Conservation (phyloP, 2,888 invertebrate genomes). For the Pogonocherus hispidulus region DNA sequence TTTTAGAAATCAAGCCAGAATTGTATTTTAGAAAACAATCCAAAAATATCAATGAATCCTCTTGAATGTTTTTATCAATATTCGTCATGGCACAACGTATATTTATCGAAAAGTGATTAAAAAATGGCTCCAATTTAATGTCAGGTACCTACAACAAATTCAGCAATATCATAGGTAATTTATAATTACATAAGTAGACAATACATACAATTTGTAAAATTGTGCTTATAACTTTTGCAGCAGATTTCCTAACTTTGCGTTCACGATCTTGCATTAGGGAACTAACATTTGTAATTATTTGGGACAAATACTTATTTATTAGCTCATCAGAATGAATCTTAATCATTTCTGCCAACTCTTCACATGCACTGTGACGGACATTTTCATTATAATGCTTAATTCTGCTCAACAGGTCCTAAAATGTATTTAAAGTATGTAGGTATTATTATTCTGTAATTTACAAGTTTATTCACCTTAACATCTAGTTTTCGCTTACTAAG, state of each 20-base stretch:
- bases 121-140: constrained; percentile 79
- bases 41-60: constrained; percentile 85
- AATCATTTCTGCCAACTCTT: constrained; percentile 74
- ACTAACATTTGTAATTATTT: constrained; percentile 78
- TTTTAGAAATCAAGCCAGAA: constrained; percentile 76
- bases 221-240: constrained; percentile 72
- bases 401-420: constrained; percentile 77
- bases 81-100: constrained; percentile 93
- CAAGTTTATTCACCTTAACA: constrained; percentile 77
- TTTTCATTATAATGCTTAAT: constrained; percentile 83
- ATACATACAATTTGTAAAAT: constrained; percentile 64
- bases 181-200: no score
- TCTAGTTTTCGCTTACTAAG: constrained; percentile 79
- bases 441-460: constrained; percentile 35
- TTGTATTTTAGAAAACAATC: constrained; percentile 81
- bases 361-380: constrained; percentile 76
- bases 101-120: constrained; percentile 83
- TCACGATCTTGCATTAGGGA: constrained; percentile 82
- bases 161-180: background rate
- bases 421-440: constrained; percentile 30
- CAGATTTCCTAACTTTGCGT: constrained; percentile 72
- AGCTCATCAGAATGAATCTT: constrained; percentile 66
- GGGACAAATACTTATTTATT: constrained; percentile 71
- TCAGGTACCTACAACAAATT: constrained; percentile 63
- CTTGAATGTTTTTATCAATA: constrained; percentile 83